A percentile compares a stretch with the other conserved stretches of the same genome.
phyloP scores from a whole-genome alignment of 2,888 invertebrate species.

The Amorpha juglandis region DNA sequence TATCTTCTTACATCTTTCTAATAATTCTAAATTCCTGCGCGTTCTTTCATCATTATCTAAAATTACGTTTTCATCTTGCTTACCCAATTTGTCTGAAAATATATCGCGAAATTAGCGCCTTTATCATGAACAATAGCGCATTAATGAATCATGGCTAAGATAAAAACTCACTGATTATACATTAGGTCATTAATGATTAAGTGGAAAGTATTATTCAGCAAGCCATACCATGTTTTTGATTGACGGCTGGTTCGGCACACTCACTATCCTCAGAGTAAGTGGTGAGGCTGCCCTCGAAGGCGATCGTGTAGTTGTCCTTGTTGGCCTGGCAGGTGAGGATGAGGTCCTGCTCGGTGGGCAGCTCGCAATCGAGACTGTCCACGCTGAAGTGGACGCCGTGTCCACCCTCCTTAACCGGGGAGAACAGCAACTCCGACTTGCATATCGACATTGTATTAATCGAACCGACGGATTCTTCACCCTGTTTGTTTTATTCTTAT shows the following conservation, averaged over 20 bases:
- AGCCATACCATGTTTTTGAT: conserved; percentile 77
- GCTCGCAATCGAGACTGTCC: conserved; percentile 95
- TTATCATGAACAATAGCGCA: conserved; percentile 43
- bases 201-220: conserved; percentile 25
- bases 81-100: conserved; percentile 79
- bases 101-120: conserved; percentile 29
- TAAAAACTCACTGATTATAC: conserved; percentile 54
- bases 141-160: conserved; percentile 58
- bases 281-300: conserved; percentile 94
- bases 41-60: conserved; percentile 82
- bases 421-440: conserved; percentile 95
- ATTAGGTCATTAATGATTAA: conserved; percentile 50
- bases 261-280: conserved; percentile 94
- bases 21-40: conserved; percentile 84
- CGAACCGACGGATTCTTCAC: conserved; percentile 90
- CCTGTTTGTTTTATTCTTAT: conserved; percentile 62
- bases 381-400: conserved; percentile 93
- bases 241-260: conserved; percentile 83
- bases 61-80: conserved; percentile 70
- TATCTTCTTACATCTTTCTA: conserved; percentile 81
- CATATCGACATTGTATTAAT: conserved; percentile 94
- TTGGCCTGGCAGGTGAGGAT: conserved; percentile 96
- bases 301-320: conserved; percentile 97
- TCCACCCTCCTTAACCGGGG: conserved; percentile 92
- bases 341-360: conserved; percentile 91